Conservation (phyloP, 1,140 invertebrate genomes). For the Acromyrmex charruanus region DNA sequence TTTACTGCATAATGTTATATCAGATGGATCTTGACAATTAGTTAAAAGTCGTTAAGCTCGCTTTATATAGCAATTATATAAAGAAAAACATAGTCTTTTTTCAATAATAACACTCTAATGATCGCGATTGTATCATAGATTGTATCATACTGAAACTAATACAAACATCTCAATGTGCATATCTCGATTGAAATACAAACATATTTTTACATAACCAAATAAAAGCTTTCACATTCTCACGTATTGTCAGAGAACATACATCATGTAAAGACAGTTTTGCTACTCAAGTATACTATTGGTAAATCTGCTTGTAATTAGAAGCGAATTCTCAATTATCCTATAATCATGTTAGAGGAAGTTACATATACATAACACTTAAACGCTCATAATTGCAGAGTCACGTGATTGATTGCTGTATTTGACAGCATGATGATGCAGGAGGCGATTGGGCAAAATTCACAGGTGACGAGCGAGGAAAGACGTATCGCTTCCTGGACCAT, state of each 20-base stretch:
- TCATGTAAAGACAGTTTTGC: not conserved
- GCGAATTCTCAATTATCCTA: not conserved
- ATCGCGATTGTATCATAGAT: not conserved
- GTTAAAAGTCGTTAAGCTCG: not conserved
- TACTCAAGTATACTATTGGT: not conserved
- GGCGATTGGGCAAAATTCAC: constrained; percentile 25
- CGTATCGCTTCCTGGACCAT: constrained; percentile 45
- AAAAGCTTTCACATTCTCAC: not conserved
- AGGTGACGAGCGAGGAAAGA: not conserved
- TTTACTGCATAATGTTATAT: not conserved
- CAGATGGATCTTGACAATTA: not conserved
- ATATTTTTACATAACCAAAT: not conserved
- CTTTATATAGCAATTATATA: not conserved
- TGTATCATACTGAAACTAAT: not conserved
- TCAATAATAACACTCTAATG: not conserved
- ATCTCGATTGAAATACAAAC: not conserved
- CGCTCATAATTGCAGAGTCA: constrained; percentile 16
- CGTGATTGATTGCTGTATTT: not conserved
- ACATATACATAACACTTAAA: not conserved
- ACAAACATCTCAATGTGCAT: not conserved
- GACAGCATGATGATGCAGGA: constrained; percentile 4
- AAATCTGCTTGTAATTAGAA: not conserved
- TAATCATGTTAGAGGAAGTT: not conserved
- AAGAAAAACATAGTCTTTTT: not conserved
- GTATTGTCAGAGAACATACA: not conserved